phyloP scores from a whole-genome alignment of 2,113 vertebrate species.

The Caloenas nicobarica region DNA sequence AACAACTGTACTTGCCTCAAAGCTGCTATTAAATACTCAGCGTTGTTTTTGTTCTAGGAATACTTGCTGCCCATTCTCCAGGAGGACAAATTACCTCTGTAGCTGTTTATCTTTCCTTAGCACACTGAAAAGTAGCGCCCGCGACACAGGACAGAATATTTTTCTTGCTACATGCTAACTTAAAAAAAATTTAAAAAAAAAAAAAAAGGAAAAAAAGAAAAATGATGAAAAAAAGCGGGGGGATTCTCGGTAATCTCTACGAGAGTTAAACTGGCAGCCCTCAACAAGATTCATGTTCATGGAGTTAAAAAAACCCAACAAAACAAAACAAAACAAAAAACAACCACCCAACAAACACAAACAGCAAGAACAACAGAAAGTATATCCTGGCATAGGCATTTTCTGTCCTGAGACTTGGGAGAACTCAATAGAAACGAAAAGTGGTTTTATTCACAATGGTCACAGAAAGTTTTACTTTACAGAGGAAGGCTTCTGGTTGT shows the following conservation, averaged over 20 bases:
- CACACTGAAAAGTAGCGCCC: background rate
- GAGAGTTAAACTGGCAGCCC: background rate
- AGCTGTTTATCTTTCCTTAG: background rate
- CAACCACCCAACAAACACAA: background rate
- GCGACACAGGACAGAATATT: rapidly evolving
- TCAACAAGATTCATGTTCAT: background rate
- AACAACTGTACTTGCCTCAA: background rate
- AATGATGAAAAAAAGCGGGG: too few relatives aligned
- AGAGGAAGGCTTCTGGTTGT: background rate
- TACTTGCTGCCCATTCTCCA: background rate
- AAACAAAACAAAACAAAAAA: too few relatives aligned
- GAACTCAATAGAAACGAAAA: background rate
- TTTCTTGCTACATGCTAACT: background rate
- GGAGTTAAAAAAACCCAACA: too few relatives aligned
- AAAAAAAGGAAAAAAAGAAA: background rate
- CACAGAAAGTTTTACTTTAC: background rate
- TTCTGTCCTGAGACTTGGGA: background rate
- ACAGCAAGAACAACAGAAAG: too few relatives aligned
- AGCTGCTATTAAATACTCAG: background rate
- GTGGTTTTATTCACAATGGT: background rate
- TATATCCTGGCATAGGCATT: background rate
- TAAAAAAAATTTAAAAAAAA: background rate
- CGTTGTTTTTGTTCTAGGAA: background rate
- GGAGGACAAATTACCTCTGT: background rate
- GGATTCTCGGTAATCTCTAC: background rate